phyloP scores from a whole-genome alignment of 2,797 vertebrate genomes.

The Squalus acanthias region DNA sequence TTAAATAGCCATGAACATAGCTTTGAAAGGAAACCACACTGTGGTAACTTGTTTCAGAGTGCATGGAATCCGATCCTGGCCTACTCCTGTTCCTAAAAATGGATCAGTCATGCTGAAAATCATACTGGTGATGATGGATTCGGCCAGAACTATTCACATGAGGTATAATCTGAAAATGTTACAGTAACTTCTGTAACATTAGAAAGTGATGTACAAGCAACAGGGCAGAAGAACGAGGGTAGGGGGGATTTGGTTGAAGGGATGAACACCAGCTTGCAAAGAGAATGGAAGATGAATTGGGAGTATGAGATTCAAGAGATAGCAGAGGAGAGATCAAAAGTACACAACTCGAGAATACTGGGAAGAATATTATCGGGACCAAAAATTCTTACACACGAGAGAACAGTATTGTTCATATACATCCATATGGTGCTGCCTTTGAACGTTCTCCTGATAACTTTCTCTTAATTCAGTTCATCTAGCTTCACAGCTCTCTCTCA shows the following conservation, averaged over 20 bases:
- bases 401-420: neutral
- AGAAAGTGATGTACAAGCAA: neutral
- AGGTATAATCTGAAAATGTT: neutral
- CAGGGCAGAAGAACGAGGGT: neutral
- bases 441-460: neutral
- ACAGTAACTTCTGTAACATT: neutral
- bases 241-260: neutral
- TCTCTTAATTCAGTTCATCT: neutral
- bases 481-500: neutral
- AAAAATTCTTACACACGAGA: neutral
- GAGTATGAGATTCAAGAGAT: too few species aligned
- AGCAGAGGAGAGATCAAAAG: too few species aligned
- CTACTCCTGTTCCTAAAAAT: neutral
- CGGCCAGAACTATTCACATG: neutral
- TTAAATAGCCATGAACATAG: too few species aligned
- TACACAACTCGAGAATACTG: too few species aligned
- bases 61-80: neutral
- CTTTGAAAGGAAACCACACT: too few species aligned
- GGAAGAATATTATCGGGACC: neutral
- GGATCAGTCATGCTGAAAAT: neutral
- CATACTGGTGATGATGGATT: neutral
- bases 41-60: neutral
- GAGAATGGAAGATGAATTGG: too few species aligned
- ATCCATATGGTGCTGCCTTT: neutral
- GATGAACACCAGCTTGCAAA: neutral